A percentile compares a stretch with the other conserved stretches of the same genome.
phyloP scores from a whole-genome alignment of 2,888 invertebrate genomes.

The Tenthredo amoena region DNA sequence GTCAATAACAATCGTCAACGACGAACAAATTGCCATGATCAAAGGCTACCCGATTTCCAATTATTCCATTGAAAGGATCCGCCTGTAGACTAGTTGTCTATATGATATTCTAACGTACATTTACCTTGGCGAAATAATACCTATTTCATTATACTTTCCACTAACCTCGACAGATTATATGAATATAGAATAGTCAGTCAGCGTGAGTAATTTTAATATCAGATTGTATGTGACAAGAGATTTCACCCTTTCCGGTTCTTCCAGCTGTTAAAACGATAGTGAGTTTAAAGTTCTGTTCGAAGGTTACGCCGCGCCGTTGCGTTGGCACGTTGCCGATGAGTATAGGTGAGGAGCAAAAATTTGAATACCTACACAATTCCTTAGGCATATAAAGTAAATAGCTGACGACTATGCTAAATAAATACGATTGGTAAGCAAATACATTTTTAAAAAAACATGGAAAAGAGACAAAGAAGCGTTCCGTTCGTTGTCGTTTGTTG shows the following conservation, averaged over 20 bases:
- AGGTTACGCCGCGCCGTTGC: not conserved
- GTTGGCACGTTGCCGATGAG: not conserved
- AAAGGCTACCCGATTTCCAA: no score
- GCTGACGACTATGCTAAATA: slow-evolving; percentile 34
- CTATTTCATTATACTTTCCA: not conserved
- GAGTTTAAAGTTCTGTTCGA: not conserved
- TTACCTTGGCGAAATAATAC: no score
- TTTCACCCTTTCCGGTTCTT: not conserved
- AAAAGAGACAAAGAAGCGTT: slow-evolving; percentile 23
- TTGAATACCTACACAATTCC: not conserved
- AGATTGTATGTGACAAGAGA: not conserved
- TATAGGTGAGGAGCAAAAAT: not conserved
- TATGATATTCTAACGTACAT: no score
- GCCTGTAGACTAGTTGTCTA: no score
- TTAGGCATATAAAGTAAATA: slow-evolving; percentile 7
- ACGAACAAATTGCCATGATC: no score
- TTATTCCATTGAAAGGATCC: no score
- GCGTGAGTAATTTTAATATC: not conserved
- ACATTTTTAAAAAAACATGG: not conserved
- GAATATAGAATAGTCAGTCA: not conserved
- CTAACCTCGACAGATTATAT: not conserved
- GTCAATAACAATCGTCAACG: no score
- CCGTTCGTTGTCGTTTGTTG: slow-evolving; percentile 10
- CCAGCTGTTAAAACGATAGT: not conserved
- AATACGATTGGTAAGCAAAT: slow-evolving; percentile 34